These are phyloP conservation scores for Hyalella azteca DNA, from an alignment of 2,888 invertebrate genomes.

Conservation along the genomic window DNA sequence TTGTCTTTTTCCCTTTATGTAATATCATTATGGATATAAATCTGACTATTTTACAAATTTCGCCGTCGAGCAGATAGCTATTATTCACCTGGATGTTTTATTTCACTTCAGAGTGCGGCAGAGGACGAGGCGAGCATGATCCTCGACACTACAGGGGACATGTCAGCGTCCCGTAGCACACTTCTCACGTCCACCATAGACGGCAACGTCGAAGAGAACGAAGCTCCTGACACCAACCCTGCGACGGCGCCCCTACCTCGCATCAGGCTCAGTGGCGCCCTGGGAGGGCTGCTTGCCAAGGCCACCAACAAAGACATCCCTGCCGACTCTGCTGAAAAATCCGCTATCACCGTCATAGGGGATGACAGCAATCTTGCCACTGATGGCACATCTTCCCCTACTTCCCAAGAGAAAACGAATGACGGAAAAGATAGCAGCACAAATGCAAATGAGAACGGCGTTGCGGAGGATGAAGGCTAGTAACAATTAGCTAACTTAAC, in stretches of 20 bases:
- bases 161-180: not conserved
- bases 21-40: too few species aligned
- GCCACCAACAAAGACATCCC: not conserved
- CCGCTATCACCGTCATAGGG: constrained; percentile 3
- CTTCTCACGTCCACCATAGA: constrained; percentile 33
- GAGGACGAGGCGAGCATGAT: constrained; percentile 10
- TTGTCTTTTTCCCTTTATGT: too few species aligned
- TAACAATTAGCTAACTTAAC: too few species aligned
- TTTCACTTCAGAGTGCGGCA: not conserved
- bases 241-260: constrained; percentile 33
- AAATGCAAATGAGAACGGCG: not conserved
- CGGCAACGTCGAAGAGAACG: constrained; percentile 49
- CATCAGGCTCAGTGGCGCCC: constrained; percentile 50
- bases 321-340: constrained; percentile 6
- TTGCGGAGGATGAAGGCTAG: constrained; percentile 31
- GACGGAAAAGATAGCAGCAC: not conserved
- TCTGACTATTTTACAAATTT: too few species aligned
- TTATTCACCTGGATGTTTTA: too few species aligned
- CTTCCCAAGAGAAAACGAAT: not conserved
- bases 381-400: not conserved
- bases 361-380: constrained; percentile 8
- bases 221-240: constrained; percentile 27
- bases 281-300: constrained; percentile 1
- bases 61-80: too few species aligned
- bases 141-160: constrained; percentile 22